Conservation (phyloP, 92 coral and sea anemone species). For the Palythoa grandiflora region DNA sequence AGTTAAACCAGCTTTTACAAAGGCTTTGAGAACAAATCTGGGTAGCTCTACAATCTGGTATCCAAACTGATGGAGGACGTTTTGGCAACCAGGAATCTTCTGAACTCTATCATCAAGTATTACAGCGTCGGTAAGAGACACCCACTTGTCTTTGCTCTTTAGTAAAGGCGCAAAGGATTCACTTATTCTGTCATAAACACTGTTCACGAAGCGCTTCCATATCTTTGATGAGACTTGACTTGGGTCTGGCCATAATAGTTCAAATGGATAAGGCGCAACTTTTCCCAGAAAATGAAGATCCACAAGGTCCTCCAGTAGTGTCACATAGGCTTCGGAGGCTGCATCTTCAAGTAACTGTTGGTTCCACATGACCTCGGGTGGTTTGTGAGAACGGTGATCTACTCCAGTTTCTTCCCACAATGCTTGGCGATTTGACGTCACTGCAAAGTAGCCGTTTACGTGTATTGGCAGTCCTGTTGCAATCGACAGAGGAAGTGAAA, state of each 20-base stretch:
- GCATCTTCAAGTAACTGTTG: conserved; percentile 91
- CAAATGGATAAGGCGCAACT: conserved; percentile 68
- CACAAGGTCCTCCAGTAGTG: conserved; percentile 78
- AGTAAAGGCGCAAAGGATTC: conserved; percentile 73
- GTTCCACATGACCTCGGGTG: conserved; percentile 94
- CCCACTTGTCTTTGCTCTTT: conserved; percentile 79
- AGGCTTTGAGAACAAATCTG: conserved; percentile 63
- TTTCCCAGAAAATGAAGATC: conserved; percentile 70
- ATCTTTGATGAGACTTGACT: conserved; percentile 76
- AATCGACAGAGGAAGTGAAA: conserved; percentile 85
- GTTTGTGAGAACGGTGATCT: conserved; percentile 67
- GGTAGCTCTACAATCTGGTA: conserved; percentile 85
- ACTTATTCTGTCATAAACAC: conserved; percentile 73
- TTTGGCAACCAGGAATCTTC: conserved; percentile 67
- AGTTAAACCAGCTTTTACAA: conserved; percentile 64
- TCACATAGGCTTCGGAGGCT: conserved; percentile 85
- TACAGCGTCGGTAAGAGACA: conserved; percentile 73
- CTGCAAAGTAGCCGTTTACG: conserved; percentile 93
- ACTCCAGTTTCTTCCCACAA: conserved; percentile 93
- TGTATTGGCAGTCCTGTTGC: conserved; percentile 95
- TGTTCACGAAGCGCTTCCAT: conserved; percentile 82
- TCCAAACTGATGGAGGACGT: conserved; percentile 72
- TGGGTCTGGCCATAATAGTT: conserved; percentile 86
- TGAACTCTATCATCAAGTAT: conserved; percentile 78
- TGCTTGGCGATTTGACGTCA: conserved; percentile 88